Conservation (phyloP, 2,797 vertebrate species). For the Glyptemys insculpta region DNA sequence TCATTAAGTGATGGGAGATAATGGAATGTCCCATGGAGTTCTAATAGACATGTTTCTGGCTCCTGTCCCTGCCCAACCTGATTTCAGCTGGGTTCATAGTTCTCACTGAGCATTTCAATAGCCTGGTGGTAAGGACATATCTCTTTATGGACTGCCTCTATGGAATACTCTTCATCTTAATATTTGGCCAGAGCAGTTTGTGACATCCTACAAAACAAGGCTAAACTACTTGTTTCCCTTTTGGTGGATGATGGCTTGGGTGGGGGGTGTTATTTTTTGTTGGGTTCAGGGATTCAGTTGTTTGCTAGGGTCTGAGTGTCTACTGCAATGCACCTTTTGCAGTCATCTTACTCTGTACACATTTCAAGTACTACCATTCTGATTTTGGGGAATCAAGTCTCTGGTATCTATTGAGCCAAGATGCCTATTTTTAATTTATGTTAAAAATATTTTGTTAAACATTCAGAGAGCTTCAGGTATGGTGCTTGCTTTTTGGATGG, state of each 20-base stretch:
- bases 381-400: too few relatives aligned
- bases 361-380: too few relatives aligned
- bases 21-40: neutral
- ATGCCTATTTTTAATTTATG: neutral
- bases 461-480: neutral
- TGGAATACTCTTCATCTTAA: neutral
- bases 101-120: neutral
- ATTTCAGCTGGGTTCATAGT: neutral
- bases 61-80: neutral
- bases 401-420: too few relatives aligned
- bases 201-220: too few relatives aligned
- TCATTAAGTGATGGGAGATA: neutral
- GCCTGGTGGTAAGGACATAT: neutral
- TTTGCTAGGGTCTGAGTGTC: too few relatives aligned
- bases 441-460: neutral
- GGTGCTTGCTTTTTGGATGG: neutral
- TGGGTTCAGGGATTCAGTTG: too few relatives aligned
- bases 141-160: neutral
- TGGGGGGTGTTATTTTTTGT: too few relatives aligned
- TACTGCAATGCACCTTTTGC: too few relatives aligned
- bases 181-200: neutral
- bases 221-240: too few relatives aligned
- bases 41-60: neutral
- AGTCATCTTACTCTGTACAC: too few relatives aligned
- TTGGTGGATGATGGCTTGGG: too few relatives aligned